Percentiles rank a stretch among this genome's conserved stretches.
Conservation (phyloP, 2,113 vertebrate genomes). For the Lycocorax pyrrhopterus region DNA sequence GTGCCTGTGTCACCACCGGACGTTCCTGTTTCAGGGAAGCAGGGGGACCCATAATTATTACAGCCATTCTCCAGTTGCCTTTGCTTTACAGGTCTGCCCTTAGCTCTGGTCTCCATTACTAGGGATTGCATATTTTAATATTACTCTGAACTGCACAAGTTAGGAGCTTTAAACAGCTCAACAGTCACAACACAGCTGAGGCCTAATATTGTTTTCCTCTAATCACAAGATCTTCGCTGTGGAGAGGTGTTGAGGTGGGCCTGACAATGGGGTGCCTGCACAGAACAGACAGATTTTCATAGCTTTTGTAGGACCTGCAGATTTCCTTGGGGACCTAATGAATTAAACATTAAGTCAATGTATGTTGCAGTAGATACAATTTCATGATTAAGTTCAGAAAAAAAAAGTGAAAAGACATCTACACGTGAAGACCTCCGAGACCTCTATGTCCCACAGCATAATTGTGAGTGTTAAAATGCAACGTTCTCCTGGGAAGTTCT, state of each 20-base stretch:
- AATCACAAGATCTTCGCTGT: background rate
- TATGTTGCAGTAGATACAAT: background rate
- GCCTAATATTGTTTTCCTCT: background rate
- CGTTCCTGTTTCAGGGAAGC: background rate
- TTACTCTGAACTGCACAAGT: background rate
- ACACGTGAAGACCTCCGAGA: background rate
- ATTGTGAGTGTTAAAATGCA: background rate
- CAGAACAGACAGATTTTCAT: background rate
- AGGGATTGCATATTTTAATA: background rate
- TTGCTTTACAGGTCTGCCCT: background rate
- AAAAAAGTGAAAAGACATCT: background rate
- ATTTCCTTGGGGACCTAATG: slow-evolving; percentile 4
- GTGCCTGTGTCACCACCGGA: background rate
- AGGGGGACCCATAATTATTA: background rate
- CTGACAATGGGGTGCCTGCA: background rate
- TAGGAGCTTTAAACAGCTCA: background rate
- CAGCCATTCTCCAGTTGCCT: background rate
- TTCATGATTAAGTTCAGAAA: slow-evolving; percentile 1
- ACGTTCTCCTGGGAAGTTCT: background rate
- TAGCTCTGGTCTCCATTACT: background rate
- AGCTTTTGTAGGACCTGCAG: background rate
- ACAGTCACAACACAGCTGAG: background rate
- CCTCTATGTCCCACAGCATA: background rate
- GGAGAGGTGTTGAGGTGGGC: background rate
- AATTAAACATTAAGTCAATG: slow-evolving; percentile 3